Conservation (phyloP, 1,140 invertebrate species). For the Drosophila nebulosa region DNA sequence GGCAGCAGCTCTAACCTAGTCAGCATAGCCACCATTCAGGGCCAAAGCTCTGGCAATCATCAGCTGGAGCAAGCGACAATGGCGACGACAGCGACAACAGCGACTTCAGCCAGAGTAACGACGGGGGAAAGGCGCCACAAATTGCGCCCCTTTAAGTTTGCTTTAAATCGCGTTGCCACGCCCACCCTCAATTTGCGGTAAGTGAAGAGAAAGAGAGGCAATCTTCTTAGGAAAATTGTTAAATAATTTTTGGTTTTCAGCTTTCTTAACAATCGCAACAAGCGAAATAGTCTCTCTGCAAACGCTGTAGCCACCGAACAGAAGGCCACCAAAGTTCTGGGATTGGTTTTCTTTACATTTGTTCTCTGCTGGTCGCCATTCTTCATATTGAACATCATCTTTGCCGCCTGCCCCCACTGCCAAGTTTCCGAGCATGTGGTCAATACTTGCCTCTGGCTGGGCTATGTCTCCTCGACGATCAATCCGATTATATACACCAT, state of each 20-base stretch:
- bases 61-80: slow-evolving; percentile 35
- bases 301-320: slow-evolving; percentile 91
- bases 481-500: slow-evolving; percentile 94
- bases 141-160: slow-evolving; percentile 85
- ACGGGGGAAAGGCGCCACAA: slow-evolving; percentile 85
- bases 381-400: slow-evolving; percentile 92
- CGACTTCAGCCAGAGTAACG: slow-evolving; percentile 83
- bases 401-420: slow-evolving; percentile 88
- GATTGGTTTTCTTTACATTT: slow-evolving; percentile 93
- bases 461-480: slow-evolving; percentile 93
- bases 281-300: slow-evolving; percentile 85
- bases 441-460: slow-evolving; percentile 91
- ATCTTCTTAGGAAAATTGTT: background rate
- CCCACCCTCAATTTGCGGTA: slow-evolving; percentile 85
- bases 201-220: slow-evolving; percentile 10
- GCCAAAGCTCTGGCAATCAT: slow-evolving; percentile 25
- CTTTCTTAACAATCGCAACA: slow-evolving; percentile 85
- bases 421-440: slow-evolving; percentile 86
- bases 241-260: slow-evolving; percentile 69
- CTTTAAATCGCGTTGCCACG: slow-evolving; percentile 84
- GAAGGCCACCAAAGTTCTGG: slow-evolving; percentile 90
- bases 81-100: slow-evolving; percentile 81
- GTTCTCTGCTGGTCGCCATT: slow-evolving; percentile 95
- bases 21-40: slow-evolving; percentile 59
- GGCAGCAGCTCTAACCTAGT: slow-evolving; percentile 31